phyloP scores from a whole-genome alignment of 2,797 vertebrate genomes.

The Scleropages formosus region DNA sequence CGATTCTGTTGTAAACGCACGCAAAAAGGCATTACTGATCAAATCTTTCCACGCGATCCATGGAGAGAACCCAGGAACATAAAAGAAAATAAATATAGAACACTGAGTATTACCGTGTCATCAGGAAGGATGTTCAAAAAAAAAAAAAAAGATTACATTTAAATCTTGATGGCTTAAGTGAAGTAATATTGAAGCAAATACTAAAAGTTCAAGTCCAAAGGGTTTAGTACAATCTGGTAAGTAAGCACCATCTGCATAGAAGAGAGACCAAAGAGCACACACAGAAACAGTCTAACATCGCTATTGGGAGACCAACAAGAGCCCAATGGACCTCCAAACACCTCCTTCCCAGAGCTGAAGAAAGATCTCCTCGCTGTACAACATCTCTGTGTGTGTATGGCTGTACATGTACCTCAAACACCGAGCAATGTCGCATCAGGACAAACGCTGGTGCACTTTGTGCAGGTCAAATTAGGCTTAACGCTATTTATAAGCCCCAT shows the following conservation, averaged over 20 bases:
- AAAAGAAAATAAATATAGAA: neutral
- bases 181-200: constrained; percentile 32
- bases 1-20: constrained; percentile 33
- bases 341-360: neutral
- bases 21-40: constrained; percentile 45
- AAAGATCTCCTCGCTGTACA: neutral
- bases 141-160: constrained; percentile 30
- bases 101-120: constrained; percentile 16
- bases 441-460: neutral
- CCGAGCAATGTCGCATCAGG: neutral
- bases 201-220: constrained; percentile 45
- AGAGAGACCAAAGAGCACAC: constrained; percentile 26
- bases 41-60: constrained; percentile 5
- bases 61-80: neutral
- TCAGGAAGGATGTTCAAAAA: constrained; percentile 11
- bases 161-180: neutral
- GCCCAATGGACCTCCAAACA: neutral
- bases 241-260: constrained; percentile 48
- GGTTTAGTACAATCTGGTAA: constrained; percentile 19
- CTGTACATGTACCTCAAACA: neutral
- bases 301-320: neutral
- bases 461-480: neutral
- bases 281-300: neutral
- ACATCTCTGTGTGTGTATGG: neutral
- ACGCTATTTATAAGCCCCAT: neutral